Base-by-base conservation (phyloP, 1,140 invertebrate species). In the Pseudoatta argentina region DNA sequence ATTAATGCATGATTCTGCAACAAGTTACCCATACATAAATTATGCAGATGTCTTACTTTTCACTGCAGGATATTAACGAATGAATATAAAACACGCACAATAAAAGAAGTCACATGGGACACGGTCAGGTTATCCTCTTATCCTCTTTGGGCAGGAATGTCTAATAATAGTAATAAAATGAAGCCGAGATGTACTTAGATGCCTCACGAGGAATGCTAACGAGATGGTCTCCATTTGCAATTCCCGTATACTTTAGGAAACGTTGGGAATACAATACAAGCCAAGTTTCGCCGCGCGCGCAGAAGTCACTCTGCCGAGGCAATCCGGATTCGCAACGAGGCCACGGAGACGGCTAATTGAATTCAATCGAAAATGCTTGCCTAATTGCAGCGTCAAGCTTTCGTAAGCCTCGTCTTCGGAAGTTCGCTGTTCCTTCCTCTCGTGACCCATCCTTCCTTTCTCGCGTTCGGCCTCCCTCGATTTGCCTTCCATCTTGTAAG, bases 281-380 rank as follows among this genome's bases (percentile, higher is more conserved):
- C 79, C 77, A 18, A 71, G 51, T 67, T 55, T 34, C 79, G 24
- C 53, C 67, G 73, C 63, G 39, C 51, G 12, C n/a, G 34, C 72
- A 88, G 57, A 88, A 69, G 57, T 55, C 69, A 67, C 55, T 44
- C n/a, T 83, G 71, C 48, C 55, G 39, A 61, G 39, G 79, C 69
- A 83, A 83, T 83, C 79, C 69, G 76, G 79, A 75, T 79, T 79
- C 86, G 61, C 61, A 67, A 75, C 86, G 55, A 14, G 48, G 64
- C 73, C 72, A 55, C n/a, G 67, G 75, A 51, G 64, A 63, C 39
- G 53, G 79, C 82, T 91, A 91, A 91, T 91, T 91, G 86, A 91
- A 91, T 91, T 91, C 87, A 73, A 91, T 91, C 88, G 88, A 91
- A 89, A 91, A 88, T 91, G 88, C 88, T 87, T 63, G 90, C 67